Conservation (phyloP, 2,113 vertebrate species). For the Erythrocercus mccallii region DNA sequence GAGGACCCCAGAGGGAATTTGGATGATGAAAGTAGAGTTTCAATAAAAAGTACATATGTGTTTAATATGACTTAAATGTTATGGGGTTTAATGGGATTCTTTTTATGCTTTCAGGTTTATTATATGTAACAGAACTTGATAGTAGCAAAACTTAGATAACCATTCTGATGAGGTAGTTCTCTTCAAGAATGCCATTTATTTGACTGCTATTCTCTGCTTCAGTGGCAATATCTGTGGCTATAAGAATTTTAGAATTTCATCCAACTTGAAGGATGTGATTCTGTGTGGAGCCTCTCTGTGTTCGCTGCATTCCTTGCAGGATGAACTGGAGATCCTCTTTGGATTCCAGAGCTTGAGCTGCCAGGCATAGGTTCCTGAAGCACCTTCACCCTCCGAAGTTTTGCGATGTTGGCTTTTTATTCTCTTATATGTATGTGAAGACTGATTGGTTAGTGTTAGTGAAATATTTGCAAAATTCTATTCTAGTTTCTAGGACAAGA, state of each 20-base stretch:
- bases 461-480: background rate
- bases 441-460: background rate
- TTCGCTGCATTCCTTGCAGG: background rate
- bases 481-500: background rate
- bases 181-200: background rate
- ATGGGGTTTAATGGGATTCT: background rate
- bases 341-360: background rate
- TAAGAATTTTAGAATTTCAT: background rate
- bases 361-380: background rate
- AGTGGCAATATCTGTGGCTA: background rate
- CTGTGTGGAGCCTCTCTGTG: background rate
- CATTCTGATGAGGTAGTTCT: background rate
- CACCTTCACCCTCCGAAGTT: background rate
- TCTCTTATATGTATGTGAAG: background rate
- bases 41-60: background rate
- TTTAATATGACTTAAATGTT: background rate
- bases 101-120: background rate
- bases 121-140: background rate
- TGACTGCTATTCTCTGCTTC: background rate
- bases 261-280: fast-evolving
- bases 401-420: background rate
- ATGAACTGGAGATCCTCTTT: background rate
- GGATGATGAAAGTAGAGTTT: background rate
- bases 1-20: background rate
- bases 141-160: background rate